These are phyloP conservation scores for Triplophysa yarkandensis DNA, from an alignment of 2,797 vertebrate genomes.

Conservation along the genomic window DNA sequence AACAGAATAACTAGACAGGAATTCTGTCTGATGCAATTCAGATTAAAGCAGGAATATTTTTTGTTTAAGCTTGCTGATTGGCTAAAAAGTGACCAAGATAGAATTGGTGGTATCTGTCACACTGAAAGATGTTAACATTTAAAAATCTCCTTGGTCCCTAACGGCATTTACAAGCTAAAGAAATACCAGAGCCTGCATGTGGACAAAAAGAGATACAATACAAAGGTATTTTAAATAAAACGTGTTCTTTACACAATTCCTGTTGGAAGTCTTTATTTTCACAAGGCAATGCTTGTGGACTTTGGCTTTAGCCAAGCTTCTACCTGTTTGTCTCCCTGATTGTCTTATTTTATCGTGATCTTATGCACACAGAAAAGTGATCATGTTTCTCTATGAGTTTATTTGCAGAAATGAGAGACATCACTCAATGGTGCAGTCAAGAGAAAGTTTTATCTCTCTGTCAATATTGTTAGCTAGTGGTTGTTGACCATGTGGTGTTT, in stretches of 20 bases:
- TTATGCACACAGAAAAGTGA: neutral
- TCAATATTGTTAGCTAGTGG: neutral
- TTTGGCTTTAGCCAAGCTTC: neutral
- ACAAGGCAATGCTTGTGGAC: neutral
- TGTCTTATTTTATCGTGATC: neutral
- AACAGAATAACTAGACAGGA: conserved; percentile 35
- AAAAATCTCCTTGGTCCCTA: neutral
- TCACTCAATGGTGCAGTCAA: neutral
- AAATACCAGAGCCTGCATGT: neutral
- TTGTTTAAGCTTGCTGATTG: neutral
- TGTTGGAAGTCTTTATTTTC: neutral
- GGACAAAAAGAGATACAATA: neutral
- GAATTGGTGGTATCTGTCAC: conserved; percentile 14
- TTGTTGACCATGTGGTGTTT: neutral
- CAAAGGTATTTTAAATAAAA: neutral
- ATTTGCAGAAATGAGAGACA: neutral
- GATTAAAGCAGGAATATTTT: conserved; percentile 7
- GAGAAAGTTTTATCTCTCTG: neutral
- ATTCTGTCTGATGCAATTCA: conserved; percentile 22
- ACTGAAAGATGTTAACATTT: neutral
- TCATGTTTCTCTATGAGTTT: neutral
- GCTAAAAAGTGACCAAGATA: conserved; percentile 12
- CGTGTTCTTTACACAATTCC: neutral
- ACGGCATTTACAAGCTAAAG: neutral
- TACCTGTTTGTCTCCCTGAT: neutral